Evolutionary conservation across 2,888 invertebrate species (phyloP).

Genomic region (Megaustenia siamemsis): DNA sequence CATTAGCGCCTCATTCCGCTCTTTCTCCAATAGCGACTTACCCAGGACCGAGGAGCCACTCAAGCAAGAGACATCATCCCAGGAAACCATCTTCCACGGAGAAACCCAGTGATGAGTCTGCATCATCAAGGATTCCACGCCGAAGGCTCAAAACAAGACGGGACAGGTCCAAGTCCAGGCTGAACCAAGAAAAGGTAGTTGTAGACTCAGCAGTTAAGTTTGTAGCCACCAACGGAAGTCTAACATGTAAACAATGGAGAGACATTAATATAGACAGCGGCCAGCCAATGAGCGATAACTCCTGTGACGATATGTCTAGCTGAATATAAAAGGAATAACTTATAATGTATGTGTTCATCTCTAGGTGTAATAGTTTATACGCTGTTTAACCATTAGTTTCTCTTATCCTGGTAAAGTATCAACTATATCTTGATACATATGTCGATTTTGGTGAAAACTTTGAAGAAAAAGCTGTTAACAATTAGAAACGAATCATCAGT

Average conservation of each 20-base stretch:
- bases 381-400: too few relatives aligned
- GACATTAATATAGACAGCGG: conserved; percentile 50
- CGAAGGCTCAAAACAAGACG: conserved; percentile 30
- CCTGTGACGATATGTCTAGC: conserved; percentile 62
- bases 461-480: too few relatives aligned
- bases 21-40: conserved; percentile 9
- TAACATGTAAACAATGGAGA: conserved; percentile 32
- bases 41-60: conserved; percentile 34
- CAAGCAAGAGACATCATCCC: not conserved
- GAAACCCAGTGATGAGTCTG: not conserved
- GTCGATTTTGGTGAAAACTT: too few relatives aligned
- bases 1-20: not conserved
- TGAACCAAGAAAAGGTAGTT: conserved; percentile 26
- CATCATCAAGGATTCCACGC: conserved; percentile 14
- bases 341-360: too few relatives aligned
- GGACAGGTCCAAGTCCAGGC: conserved; percentile 45
- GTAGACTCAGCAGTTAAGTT: not conserved
- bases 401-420: too few relatives aligned
- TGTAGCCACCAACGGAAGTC: not conserved
- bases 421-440: too few relatives aligned
- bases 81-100: not conserved
- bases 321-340: too few relatives aligned
- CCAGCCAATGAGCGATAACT: conserved; percentile 62
- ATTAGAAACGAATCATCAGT: too few relatives aligned
- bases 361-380: too few relatives aligned